Conservation (phyloP, 2,113 vertebrate species). For the Hipposideros armiger region DNA sequence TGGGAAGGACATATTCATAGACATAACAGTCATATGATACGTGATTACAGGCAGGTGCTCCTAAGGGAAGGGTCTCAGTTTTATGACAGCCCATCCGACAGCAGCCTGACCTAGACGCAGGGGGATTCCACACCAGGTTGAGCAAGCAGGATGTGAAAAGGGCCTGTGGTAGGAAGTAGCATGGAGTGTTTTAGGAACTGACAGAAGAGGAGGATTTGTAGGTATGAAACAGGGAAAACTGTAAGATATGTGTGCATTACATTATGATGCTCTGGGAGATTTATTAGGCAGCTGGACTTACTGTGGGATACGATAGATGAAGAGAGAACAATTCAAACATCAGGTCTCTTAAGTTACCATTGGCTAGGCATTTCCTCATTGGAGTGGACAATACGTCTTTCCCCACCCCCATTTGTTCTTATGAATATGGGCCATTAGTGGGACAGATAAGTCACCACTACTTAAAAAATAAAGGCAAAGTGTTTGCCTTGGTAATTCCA, state of each 20-base stretch:
- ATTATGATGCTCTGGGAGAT: background rate
- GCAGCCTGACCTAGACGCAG: background rate
- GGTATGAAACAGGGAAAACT: background rate
- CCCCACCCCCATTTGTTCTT: background rate
- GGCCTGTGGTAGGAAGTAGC: background rate
- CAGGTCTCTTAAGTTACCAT: background rate
- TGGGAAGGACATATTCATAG: background rate
- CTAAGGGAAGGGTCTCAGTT: background rate
- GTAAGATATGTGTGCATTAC: background rate
- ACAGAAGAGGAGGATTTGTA: background rate
- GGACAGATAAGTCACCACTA: background rate
- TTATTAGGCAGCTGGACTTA: background rate
- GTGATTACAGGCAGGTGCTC: background rate
- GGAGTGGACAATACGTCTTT: background rate
- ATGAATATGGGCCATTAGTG: background rate
- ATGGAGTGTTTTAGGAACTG: background rate
- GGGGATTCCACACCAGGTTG: background rate
- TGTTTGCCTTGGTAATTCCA: background rate
- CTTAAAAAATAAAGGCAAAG: background rate
- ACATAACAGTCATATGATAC: accelerated
- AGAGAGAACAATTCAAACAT: background rate
- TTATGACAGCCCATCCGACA: background rate
- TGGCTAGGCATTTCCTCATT: background rate
- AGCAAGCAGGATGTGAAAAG: background rate
- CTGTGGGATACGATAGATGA: background rate